These are phyloP conservation scores for Phenacoccus solenopsis DNA, from an alignment of 1,140 invertebrate genomes.

Conservation along the genomic window DNA sequence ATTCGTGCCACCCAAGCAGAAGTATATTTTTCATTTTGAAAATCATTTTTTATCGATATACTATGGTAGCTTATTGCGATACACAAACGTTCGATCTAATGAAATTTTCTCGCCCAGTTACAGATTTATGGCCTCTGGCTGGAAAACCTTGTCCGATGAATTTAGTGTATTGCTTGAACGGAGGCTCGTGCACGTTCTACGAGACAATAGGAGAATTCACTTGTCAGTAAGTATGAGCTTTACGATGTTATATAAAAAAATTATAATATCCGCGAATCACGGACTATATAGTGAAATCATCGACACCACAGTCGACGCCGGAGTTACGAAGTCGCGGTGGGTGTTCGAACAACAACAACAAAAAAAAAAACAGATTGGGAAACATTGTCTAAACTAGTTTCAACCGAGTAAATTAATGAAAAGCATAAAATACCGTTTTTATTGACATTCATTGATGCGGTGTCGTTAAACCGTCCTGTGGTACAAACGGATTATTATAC, in stretches of 20 bases:
- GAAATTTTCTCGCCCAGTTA: constrained; percentile 38
- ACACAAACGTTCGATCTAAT: not conserved
- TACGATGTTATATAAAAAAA: too few relatives aligned
- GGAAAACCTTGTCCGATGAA: constrained; percentile 49
- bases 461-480: not conserved
- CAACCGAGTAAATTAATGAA: not conserved
- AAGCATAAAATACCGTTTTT: not conserved
- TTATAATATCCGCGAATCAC: too few relatives aligned
- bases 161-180: constrained; percentile 56
- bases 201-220: constrained; percentile 58
- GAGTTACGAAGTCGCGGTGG: not conserved
- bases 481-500: not conserved
- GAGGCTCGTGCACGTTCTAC: constrained; percentile 66
- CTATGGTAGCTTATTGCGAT: not conserved
- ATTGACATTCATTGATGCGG: not conserved
- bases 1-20: not conserved
- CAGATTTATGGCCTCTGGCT: constrained; percentile 40
- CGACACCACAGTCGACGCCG: too few relatives aligned
- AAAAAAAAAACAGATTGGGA: not conserved
- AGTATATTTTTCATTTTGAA: not conserved
- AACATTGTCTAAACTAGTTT: constrained; percentile 3
- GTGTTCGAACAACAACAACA: not conserved
- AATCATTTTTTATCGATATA: not conserved
- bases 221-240: constrained; percentile 53
- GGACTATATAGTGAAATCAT: too few relatives aligned